Percentiles rank a stretch among this genome's conserved stretches.
phyloP scores from a whole-genome alignment of 2,113 vertebrate species.

The Actinemys pallida region DNA sequence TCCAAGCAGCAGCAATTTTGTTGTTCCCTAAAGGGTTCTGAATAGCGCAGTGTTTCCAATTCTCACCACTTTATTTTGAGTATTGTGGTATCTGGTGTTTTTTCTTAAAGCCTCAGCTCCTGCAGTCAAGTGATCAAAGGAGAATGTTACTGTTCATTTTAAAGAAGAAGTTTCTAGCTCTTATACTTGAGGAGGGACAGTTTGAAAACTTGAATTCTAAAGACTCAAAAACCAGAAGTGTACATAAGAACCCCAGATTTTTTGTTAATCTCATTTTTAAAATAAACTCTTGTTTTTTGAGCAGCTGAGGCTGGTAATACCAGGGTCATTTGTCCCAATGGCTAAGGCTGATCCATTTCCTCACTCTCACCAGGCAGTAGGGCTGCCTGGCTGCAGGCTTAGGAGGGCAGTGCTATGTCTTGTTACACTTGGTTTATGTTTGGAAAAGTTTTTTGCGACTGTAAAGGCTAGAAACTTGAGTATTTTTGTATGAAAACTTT shows the following conservation, averaged over 20 bases:
- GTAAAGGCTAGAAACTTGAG: neutral
- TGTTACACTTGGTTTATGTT: neutral
- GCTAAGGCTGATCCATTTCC: neutral
- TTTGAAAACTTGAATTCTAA: neutral
- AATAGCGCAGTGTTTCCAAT: rapidly evolving
- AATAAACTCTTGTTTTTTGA: neutral
- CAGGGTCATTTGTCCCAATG: neutral
- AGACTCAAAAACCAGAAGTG: neutral
- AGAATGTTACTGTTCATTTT: neutral
- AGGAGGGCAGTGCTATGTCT: neutral
- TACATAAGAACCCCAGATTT: rapidly evolving
- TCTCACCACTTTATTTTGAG: rapidly evolving
- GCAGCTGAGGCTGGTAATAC: neutral
- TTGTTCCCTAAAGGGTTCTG: neutral
- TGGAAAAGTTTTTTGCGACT: rapidly evolving
- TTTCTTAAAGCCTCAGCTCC: neutral
- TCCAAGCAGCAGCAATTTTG: neutral
- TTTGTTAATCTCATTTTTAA: neutral
- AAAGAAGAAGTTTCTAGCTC: neutral
- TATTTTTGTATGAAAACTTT: neutral
- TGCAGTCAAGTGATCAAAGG: neutral
- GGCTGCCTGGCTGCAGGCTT: neutral
- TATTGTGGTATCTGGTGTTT: neutral
- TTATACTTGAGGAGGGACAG: neutral
- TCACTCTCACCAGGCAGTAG: neutral